Evolutionary conservation across 2,113 vertebrate species (phyloP), one percentile per base, ranked within the genome.

Genomic region (Atlantisia rogersi): DNA sequence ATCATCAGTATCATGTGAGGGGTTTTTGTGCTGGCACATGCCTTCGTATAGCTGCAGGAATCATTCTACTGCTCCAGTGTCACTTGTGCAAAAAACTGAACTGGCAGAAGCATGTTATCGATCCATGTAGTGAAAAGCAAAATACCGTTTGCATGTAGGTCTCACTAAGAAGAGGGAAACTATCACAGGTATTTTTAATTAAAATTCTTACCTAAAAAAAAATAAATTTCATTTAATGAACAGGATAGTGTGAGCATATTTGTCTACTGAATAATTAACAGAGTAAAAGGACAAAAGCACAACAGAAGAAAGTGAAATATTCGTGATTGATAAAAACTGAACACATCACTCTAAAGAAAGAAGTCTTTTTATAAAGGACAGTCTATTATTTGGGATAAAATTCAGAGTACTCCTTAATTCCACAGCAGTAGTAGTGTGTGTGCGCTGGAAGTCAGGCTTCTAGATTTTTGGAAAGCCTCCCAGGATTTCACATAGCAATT

Each of bases 21-120:
- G 28, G 5, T 7, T 40, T 76, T 56, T 55, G 8, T 81, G 20
- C 13, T 62, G 64, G 18, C 28, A 15, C 0, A 0, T 69, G 35
- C 39, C 48, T 67, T 81, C 10, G 0, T n/a, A 12, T 21, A 42
- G 19, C 69, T 87, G 56, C 32, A 77, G 39, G 63, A 83, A 12
- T 80, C 21, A 55, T 48, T 56, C 68, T 56, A 2, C n/a, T 91
- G 25, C 42, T 91, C 16, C 15, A 12, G 21, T 9, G 74, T 55
- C 16, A 58, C 42, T 67, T 67, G 25, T 67, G 21, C 18, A 69
- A 73, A 73, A 88, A 73, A 15, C 16, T 37, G 17, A 76, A n/a
- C 6, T 44, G 31, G 26, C 52, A 42, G 52, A 86, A 39, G 35
- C 11, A n/a, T 12, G 9, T 63, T 60, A 29, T 12, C 60, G 68